A percentile compares a stretch with the other conserved stretches of the same genome.
Evolutionary conservation across 2,888 invertebrate species (phyloP).

Genomic region (Sipunculus nudus): DNA sequence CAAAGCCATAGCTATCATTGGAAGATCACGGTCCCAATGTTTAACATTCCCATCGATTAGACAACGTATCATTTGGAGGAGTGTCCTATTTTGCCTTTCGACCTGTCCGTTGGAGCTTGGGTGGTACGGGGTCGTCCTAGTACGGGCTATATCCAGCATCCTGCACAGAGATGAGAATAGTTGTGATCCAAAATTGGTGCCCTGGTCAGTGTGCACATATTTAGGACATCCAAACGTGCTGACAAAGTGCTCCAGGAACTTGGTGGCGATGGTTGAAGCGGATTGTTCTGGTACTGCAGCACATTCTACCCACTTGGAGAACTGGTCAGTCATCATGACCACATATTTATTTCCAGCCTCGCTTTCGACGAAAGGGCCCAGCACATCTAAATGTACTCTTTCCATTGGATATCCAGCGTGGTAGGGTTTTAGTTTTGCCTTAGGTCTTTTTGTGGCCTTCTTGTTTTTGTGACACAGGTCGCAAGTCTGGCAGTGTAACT

Average conservation of each 20-base stretch:
- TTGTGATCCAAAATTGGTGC: background rate
- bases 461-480: too few species aligned
- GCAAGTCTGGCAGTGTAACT: too few species aligned
- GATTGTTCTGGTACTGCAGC: background rate
- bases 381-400: background rate
- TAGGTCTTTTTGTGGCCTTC: background rate
- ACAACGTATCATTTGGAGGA: too few species aligned
- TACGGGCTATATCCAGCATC: background rate
- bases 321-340: background rate
- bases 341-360: background rate
- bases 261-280: background rate
- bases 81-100: too few species aligned
- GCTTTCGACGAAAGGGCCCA: background rate
- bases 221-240: background rate
- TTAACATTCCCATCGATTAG: too few species aligned
- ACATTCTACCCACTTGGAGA: background rate
- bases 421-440: background rate
- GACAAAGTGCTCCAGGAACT: background rate
- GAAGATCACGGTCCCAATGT: too few species aligned
- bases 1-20: too few species aligned
- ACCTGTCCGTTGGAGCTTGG: slow-evolving; percentile 1
- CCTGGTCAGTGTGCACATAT: background rate
- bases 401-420: background rate
- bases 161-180: background rate
- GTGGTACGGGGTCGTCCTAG: background rate